A percentile compares a stretch with the other conserved stretches of the same genome.
phyloP scores from a whole-genome alignment of 2,888 invertebrate genomes.

The Drosophila meridiana region DNA sequence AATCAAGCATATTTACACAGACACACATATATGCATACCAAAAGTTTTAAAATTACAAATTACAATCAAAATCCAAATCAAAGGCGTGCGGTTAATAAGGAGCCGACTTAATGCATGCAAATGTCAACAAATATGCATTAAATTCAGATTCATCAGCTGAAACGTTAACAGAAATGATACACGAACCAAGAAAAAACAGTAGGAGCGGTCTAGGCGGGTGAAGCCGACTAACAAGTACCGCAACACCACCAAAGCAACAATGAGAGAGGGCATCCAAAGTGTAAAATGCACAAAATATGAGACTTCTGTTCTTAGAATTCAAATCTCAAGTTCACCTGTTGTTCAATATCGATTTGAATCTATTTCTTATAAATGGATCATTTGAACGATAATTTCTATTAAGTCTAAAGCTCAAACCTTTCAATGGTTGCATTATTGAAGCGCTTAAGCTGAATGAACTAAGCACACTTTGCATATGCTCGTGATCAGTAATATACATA shows the following conservation, averaged over 20 bases:
- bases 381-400: not conserved
- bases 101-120: slow-evolving; percentile 66
- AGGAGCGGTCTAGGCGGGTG: not conserved
- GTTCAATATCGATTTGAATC: not conserved
- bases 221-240: not conserved
- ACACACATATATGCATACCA: not conserved
- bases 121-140: slow-evolving; percentile 70
- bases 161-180: not conserved
- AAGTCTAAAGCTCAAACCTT: not conserved
- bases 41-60: slow-evolving; percentile 18
- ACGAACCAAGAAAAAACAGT: slow-evolving; percentile 7
- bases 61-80: slow-evolving; percentile 29
- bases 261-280: not conserved
- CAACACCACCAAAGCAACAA: not conserved
- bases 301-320: not conserved
- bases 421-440: not conserved
- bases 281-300: not conserved
- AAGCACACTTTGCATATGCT: too few relatives aligned
- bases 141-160: slow-evolving; percentile 65
- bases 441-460: too few relatives aligned
- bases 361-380: not conserved
- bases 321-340: not conserved
- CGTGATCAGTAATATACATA: too few relatives aligned
- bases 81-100: not conserved
- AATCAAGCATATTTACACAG: not conserved